Conservation (phyloP, 2,113 vertebrate genomes). For the Carassius auratus region DNA sequence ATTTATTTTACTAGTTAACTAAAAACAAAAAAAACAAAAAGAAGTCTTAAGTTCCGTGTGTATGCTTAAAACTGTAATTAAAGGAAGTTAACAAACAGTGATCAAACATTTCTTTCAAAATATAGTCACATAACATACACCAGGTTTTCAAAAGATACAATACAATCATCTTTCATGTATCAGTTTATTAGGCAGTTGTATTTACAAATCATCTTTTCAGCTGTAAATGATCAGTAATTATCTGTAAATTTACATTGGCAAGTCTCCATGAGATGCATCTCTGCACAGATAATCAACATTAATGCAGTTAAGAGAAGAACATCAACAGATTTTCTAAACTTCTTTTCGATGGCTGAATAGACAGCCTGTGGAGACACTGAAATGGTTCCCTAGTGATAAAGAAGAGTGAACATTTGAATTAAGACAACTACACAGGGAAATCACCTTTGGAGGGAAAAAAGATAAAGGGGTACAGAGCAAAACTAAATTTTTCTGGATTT, state of each 20-base stretch:
- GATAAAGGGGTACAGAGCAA: not conserved
- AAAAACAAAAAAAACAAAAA: too few relatives aligned
- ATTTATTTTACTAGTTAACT: too few relatives aligned
- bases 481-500: conserved; percentile 8
- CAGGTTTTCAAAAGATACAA: not conserved
- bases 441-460: not conserved
- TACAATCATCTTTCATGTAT: conserved; percentile 67
- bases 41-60: too few relatives aligned
- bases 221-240: conserved; percentile 57
- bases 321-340: conserved; percentile 39
- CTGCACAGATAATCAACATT: conserved; percentile 70
- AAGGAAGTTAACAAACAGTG: not conserved
- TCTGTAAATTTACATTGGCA: conserved; percentile 74
- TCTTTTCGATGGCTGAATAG: conserved; percentile 7
- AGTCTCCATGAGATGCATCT: conserved; percentile 68
- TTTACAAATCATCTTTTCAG: conserved; percentile 76
- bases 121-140: not conserved
- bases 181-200: conserved; percentile 82
- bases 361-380: conserved; percentile 27
- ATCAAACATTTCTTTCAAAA: not conserved
- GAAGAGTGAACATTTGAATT: not conserved
- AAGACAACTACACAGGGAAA: not conserved
- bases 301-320: conserved; percentile 63
- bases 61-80: not conserved
- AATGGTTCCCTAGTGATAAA: conserved; percentile 6